Conservation (phyloP, 2,888 invertebrate species). For the Hedychridium roseum region DNA sequence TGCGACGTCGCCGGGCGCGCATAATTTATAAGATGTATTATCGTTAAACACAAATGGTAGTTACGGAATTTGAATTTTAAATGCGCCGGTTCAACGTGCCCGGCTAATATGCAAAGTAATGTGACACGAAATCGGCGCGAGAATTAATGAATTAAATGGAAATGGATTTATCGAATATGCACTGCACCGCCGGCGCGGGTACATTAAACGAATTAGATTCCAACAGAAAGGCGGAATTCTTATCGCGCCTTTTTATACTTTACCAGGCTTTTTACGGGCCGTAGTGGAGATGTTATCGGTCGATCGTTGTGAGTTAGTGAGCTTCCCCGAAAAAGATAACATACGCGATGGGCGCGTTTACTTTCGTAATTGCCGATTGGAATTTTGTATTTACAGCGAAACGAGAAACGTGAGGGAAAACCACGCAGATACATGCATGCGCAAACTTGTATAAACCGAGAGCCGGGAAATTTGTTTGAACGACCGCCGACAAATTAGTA, state of each 20-base stretch:
- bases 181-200: conserved; percentile 4
- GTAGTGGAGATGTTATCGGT: conserved; percentile 3
- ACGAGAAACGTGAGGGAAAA: conserved; percentile 32
- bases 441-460: conserved; percentile 5
- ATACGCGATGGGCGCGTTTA: conserved; percentile 34
- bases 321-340: conserved; percentile 34
- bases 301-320: conserved; percentile 29
- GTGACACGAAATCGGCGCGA: conserved; percentile 22
- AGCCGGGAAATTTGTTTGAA: conserved; percentile 32
- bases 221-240: conserved; percentile 9
- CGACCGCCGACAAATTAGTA: conserved; percentile 36
- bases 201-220: conserved; percentile 21
- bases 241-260: too few relatives aligned
- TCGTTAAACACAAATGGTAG: background rate
- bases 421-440: conserved; percentile 3
- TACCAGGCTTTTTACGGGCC: background rate
- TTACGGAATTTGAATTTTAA: conserved; percentile 25
- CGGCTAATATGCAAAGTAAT: conserved; percentile 26
- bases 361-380: conserved; percentile 40
- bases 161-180: conserved; percentile 24
- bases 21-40: conserved; percentile 17
- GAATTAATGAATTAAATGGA: conserved; percentile 31
- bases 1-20: too few relatives aligned
- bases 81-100: conserved; percentile 6
- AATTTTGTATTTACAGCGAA: conserved; percentile 23